Base-by-base conservation (phyloP, 2,797 vertebrate species). In the Streptopelia turtur region DNA sequence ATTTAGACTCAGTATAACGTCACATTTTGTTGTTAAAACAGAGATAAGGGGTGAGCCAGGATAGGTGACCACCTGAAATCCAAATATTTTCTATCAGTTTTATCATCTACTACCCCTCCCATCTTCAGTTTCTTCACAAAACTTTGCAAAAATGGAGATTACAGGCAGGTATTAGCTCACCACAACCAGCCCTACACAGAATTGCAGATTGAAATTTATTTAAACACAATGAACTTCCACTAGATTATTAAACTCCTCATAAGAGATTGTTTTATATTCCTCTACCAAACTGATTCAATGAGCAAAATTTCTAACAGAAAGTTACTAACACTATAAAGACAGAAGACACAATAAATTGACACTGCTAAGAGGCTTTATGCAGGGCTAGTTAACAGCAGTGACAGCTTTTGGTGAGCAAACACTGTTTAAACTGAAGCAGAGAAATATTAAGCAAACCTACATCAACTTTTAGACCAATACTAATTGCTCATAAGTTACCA, bases 51-150 rank as follows among this genome's bases (percentile, higher is more conserved):
- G 8, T 30, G 16, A 93, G 53, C 27, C 24, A 75, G 66, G n/a
- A 28, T 41, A 92, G 43, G 50, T 83, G 65, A n/a, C n/a, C 61
- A 61, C 78, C 49, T 91, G 81, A 95, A 96, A 90, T 81, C 55
- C 56, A 80, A 95, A 64, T 16, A 5, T 87, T 79, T 82, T 88
- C n/a, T 95, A 24, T 87, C 59, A 90, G 13, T 79, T 92, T 95
- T 84, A 91, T 94, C 55, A 87, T 71, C 81, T 91, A 64, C 30
- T 52, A 31, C 22, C 94, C 37, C 85, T 77, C 72, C 71, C 39
- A 86, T 61, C 53, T 89, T 63, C 28, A 57, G 37, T 55, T 87
- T 87, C 41, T 76, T 74, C 81, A 64, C 60, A 85, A 80, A 88
- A 70, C 3, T 31, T 12, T 41, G 8, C 17, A 61, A 69, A 90